These are phyloP conservation scores for Montipora capricornis DNA, from an alignment of 64 coral and sea anemone species.

Conservation along the genomic window DNA sequence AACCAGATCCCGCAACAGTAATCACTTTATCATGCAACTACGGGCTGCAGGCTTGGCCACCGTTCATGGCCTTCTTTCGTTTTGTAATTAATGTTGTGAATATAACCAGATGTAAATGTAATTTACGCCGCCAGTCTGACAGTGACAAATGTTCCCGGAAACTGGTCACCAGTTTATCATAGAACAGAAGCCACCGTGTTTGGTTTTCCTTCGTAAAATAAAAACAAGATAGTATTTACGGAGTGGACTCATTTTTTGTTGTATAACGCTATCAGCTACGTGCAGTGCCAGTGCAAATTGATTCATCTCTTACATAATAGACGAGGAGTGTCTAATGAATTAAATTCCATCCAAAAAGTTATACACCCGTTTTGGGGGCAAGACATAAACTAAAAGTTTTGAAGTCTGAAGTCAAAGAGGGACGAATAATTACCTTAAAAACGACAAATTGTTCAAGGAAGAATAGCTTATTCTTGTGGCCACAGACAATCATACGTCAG, in stretches of 20 bases:
- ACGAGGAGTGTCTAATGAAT: no score
- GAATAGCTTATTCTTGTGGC: not conserved
- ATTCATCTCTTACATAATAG: no score
- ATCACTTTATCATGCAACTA: not conserved
- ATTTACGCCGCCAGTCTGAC: slow-evolving; percentile 21
- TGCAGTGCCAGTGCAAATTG: not conserved
- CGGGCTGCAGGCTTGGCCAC: not conserved
- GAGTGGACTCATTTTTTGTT: not conserved
- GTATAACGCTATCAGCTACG: not conserved
- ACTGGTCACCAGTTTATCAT: not conserved
- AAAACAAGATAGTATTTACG: not conserved
- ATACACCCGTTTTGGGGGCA: not conserved
- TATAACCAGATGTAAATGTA: slow-evolving; percentile 38
- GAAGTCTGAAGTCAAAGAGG: not conserved
- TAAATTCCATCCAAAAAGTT: no score
- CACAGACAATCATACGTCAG: slow-evolving; percentile 20
- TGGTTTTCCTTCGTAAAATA: not conserved
- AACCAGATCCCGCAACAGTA: not conserved
- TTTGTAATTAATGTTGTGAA: not conserved
- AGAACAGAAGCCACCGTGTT: slow-evolving; percentile 7
- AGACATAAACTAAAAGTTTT: not conserved
- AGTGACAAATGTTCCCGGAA: slow-evolving; percentile 60
- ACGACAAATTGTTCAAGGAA: not conserved
- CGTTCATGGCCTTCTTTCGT: not conserved
- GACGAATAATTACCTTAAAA: not conserved